Conservation (phyloP, 53 echinoderm and acorn worm genomes). For the Zoroaster sp. region DNA sequence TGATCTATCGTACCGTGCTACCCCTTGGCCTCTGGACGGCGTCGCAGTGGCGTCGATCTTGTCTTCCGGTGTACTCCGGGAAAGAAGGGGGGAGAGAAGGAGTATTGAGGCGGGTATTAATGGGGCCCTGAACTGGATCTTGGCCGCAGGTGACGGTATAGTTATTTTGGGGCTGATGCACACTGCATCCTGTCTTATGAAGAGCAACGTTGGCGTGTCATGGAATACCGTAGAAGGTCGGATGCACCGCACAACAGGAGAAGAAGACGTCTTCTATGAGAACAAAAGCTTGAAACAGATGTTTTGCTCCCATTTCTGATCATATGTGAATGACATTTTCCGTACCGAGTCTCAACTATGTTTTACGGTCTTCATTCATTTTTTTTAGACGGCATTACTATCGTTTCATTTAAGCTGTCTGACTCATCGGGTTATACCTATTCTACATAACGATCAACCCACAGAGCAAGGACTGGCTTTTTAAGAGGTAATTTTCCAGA, state of each 20-base stretch:
- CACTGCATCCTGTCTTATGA: neutral
- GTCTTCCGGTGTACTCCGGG: conserved; percentile 6
- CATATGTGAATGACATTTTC: neutral
- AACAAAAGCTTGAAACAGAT: conserved; percentile 21
- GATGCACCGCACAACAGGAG: neutral
- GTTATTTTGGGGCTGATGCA: conserved; percentile 28
- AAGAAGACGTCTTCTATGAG: neutral
- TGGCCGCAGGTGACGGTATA: conserved; percentile 25
- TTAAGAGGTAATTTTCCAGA: too few relatives aligned
- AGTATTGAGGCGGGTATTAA: neutral
- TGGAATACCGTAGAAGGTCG: neutral
- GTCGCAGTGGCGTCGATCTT: conserved; percentile 24
- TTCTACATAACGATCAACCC: too few relatives aligned
- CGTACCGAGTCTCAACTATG: neutral
- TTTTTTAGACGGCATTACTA: neutral
- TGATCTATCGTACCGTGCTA: conserved; percentile 3
- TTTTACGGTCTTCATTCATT: neutral
- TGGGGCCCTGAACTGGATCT: conserved; percentile 15
- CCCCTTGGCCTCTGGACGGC: neutral
- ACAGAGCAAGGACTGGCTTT: too few relatives aligned
- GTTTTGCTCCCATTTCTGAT: neutral
- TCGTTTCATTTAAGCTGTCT: neutral
- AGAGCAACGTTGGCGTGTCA: neutral
- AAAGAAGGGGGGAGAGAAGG: neutral
- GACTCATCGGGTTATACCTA: too few relatives aligned